Percentiles rank a stretch among this genome's conserved stretches.
phyloP scores from a whole-genome alignment of 1,140 invertebrate species.

The Zaprionus capensis region DNA sequence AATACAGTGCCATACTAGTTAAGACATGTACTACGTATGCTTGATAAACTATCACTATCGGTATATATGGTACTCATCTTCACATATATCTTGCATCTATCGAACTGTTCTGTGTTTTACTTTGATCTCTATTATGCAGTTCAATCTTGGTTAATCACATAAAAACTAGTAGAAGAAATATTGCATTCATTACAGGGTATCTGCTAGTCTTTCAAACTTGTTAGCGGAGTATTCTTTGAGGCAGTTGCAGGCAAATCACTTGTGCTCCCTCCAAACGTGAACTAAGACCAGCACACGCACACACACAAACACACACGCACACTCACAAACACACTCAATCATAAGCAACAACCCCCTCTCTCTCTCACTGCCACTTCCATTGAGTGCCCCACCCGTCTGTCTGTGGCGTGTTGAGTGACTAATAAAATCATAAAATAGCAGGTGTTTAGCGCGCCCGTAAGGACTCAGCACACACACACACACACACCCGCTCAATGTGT shows the following conservation, averaged over 20 bases:
- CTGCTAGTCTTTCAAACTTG: not conserved
- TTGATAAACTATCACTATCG: too few species aligned
- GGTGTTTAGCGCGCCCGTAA: slow-evolving; percentile 71
- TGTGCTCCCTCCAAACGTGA: not conserved
- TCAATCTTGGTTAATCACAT: too few species aligned
- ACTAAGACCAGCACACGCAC: not conserved
- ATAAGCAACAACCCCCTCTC: not conserved
- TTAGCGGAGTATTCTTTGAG: not conserved
- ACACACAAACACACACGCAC: not conserved
- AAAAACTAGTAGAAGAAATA: not conserved
- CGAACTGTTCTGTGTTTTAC: too few species aligned
- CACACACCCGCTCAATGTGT: not conserved
- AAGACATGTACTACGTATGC: too few species aligned
- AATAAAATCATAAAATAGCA: slow-evolving; percentile 80
- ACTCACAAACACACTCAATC: not conserved
- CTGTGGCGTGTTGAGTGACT: slow-evolving; percentile 77
- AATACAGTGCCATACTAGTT: not conserved
- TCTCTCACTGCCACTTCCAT: not conserved
- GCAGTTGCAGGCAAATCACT: slow-evolving; percentile 1
- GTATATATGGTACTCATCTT: too few species aligned
- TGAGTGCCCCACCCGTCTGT: slow-evolving; percentile 3
- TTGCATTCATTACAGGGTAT: not conserved
- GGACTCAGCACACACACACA: slow-evolving; percentile 11
- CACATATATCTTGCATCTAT: too few species aligned
- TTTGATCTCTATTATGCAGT: too few species aligned